phyloP scores from a whole-genome alignment of 35 echinoderm and acorn worm genomes.

The Lytechinus pictus region DNA sequence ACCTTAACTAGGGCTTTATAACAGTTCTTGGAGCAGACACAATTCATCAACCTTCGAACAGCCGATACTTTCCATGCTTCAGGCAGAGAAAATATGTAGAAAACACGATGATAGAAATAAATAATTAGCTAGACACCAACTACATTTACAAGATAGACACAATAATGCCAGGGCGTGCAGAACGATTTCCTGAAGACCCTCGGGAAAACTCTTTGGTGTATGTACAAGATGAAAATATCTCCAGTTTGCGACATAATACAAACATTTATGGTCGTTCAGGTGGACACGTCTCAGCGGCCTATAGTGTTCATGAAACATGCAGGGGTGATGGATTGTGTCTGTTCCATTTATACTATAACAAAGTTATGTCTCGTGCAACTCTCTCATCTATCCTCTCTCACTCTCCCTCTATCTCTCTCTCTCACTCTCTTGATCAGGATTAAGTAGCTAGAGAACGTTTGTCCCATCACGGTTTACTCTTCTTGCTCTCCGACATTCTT shows the following conservation, averaged over 20 bases:
- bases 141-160: background rate
- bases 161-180: background rate
- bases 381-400: background rate
- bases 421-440: slow-evolving; percentile 1
- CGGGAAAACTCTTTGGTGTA: background rate
- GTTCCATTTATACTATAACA: background rate
- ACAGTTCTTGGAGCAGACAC: background rate
- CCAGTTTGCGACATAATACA: background rate
- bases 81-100: background rate
- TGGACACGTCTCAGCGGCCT: background rate
- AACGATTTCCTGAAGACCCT: background rate
- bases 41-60: background rate
- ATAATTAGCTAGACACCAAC: background rate
- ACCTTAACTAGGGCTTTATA: background rate
- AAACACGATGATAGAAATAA: background rate
- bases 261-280: background rate
- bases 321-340: background rate
- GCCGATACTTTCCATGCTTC: background rate
- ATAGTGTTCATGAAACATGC: background rate
- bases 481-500: slow-evolving; percentile 45
- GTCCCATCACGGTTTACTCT: slow-evolving; percentile 28
- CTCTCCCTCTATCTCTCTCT: background rate
- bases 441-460: background rate
- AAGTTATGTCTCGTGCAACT: background rate
- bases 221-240: background rate